phyloP scores from a whole-genome alignment of 2,888 invertebrate species.

The Cataglyphis altisquamis region DNA sequence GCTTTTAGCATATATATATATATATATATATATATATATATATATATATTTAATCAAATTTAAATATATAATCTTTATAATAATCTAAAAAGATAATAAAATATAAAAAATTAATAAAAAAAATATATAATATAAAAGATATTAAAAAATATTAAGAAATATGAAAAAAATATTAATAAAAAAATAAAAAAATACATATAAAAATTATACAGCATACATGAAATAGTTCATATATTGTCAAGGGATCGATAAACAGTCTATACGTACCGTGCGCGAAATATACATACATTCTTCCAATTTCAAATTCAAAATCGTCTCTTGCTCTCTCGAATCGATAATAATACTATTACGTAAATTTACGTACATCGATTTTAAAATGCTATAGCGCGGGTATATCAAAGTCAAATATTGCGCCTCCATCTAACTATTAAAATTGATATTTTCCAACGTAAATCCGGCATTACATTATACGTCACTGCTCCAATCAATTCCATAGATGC shows the following conservation, averaged over 20 bases:
- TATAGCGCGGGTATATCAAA: neutral
- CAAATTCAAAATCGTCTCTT: neutral
- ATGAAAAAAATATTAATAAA: neutral
- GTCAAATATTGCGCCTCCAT: neutral
- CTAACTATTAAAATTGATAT: slow-evolving; percentile 35
- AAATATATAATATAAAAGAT: neutral
- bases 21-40: too few relatives aligned
- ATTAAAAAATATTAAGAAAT: neutral
- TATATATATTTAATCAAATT: neutral
- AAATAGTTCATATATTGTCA: neutral
- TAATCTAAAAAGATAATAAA: neutral
- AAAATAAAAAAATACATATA: neutral
- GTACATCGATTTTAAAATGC: slow-evolving; percentile 3
- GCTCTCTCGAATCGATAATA: neutral
- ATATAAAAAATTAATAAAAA: neutral
- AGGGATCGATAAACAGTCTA: neutral
- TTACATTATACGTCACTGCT: slow-evolving; percentile 39
- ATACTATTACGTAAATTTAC: slow-evolving; percentile 9
- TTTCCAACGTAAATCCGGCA: slow-evolving; percentile 28
- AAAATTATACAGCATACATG: neutral
- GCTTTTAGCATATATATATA: neutral
- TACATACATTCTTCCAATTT: neutral
- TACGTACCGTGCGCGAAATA: neutral
- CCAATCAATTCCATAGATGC: slow-evolving; percentile 45
- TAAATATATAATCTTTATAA: neutral